Conservation (phyloP, 2,113 vertebrate species). For the Meleagris gallopavo region DNA sequence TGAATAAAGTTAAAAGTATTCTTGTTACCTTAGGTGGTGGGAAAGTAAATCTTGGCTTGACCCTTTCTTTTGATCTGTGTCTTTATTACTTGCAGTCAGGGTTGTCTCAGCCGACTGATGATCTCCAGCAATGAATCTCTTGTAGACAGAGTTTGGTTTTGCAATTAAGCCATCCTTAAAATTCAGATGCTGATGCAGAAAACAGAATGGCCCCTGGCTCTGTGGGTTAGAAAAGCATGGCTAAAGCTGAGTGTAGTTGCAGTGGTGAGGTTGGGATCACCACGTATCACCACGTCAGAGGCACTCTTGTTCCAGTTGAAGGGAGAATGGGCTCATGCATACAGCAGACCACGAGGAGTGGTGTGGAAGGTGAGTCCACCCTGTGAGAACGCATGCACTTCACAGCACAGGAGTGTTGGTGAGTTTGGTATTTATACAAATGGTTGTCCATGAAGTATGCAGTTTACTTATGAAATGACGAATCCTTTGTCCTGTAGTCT, state of each 20-base stretch:
- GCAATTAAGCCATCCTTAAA: neutral
- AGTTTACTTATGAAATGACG: neutral
- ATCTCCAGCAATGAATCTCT: neutral
- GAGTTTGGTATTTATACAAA: neutral
- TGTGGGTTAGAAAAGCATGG: neutral
- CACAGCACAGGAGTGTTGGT: neutral
- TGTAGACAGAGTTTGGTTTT: neutral
- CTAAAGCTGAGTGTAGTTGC: neutral
- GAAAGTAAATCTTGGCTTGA: neutral
- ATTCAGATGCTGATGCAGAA: neutral
- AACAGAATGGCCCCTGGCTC: neutral
- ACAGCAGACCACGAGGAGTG: neutral
- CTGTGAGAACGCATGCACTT: fast-evolving
- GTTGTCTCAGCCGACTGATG: neutral
- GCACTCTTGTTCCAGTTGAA: neutral
- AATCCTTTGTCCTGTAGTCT: neutral
- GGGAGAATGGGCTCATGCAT: fast-evolving
- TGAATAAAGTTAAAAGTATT: neutral
- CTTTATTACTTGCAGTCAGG: neutral
- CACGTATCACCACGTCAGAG: neutral
- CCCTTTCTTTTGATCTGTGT: neutral
- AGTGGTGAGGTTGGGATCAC: neutral
- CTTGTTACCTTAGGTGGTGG: neutral
- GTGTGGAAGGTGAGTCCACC: neutral
- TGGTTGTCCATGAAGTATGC: neutral